These are phyloP conservation scores for Chrysolina oricalcia DNA, from an alignment of 2,888 invertebrate genomes.

Conservation along the genomic window DNA sequence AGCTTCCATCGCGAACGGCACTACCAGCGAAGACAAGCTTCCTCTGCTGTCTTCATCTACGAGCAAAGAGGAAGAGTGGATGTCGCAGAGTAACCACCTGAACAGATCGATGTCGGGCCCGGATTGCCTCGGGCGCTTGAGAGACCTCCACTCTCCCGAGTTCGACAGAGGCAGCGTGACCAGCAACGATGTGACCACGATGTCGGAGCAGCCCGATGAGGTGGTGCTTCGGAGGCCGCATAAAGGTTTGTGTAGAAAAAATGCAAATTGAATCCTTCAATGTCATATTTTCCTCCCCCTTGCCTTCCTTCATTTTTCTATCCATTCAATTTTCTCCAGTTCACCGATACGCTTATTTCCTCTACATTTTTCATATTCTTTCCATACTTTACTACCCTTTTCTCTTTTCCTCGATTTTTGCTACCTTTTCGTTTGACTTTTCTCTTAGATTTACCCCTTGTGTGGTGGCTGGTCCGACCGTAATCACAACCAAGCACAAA, in stretches of 20 bases:
- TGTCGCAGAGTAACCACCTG: constrained; percentile 70
- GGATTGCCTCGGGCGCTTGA: constrained; percentile 73
- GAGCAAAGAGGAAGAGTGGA: constrained; percentile 73
- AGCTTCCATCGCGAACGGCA: constrained; percentile 56
- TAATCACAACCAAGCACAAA: too few relatives aligned
- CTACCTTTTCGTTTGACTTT: too few relatives aligned
- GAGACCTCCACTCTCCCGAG: constrained; percentile 69
- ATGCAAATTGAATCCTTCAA: too few relatives aligned
- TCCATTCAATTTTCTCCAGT: too few relatives aligned
- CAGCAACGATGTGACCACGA: constrained; percentile 61
- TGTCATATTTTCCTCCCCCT: too few relatives aligned
- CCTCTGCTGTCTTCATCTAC: constrained; percentile 65
- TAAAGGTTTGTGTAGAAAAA: constrained; percentile 67
- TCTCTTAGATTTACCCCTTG: too few relatives aligned
- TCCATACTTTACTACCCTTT: too few relatives aligned
- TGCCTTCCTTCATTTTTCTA: too few relatives aligned
- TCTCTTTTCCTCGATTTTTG: too few relatives aligned
- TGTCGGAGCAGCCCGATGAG: constrained; percentile 61
- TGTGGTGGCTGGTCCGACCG: too few relatives aligned
- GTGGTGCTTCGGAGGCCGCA: constrained; percentile 62
- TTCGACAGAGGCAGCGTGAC: constrained; percentile 63
- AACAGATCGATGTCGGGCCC: constrained; percentile 77
- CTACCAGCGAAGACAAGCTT: constrained; percentile 57
- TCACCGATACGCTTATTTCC: too few relatives aligned
- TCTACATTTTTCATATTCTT: too few relatives aligned